phyloP scores from a whole-genome alignment of 2,113 vertebrate species.

The Notarius lentiginosus region DNA sequence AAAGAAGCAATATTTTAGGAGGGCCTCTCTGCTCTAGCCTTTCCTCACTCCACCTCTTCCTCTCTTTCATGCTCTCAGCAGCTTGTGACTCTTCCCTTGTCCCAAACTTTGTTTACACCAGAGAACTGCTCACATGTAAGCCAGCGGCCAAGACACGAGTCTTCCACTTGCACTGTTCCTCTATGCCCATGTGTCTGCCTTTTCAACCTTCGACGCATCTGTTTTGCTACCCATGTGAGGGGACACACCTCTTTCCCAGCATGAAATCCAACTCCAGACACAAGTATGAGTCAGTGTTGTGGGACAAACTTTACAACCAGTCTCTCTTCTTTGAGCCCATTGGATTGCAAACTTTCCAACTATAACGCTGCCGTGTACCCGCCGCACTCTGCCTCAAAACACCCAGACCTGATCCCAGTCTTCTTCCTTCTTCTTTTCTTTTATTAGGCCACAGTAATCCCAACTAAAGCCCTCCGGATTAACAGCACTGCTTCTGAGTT shows the following conservation, averaged over 20 bases:
- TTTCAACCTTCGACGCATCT: neutral
- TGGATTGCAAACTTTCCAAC: conserved; percentile 39
- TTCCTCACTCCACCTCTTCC: neutral
- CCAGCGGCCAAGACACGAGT: neutral
- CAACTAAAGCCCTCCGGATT: neutral
- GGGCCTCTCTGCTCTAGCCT: conserved; percentile 7
- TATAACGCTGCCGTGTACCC: neutral
- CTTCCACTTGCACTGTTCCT: neutral
- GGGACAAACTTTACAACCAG: conserved; percentile 29
- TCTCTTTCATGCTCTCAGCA: conserved; percentile 17
- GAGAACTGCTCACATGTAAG: conserved; percentile 20
- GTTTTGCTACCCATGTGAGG: conserved; percentile 27
- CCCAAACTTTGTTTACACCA: conserved; percentile 18
- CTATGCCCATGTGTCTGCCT: neutral
- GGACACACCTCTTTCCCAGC: conserved; percentile 33
- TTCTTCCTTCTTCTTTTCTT: conserved; percentile 5
- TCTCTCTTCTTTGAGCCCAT: neutral
- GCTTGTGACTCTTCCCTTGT: neutral
- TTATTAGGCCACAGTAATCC: neutral
- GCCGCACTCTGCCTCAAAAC: neutral
- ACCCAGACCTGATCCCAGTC: neutral
- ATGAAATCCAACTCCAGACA: conserved; percentile 2
- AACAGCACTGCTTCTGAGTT: neutral
- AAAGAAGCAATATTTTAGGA: neutral
- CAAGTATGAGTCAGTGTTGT: conserved; percentile 23